Evolutionary conservation across 2,797 vertebrate genomes (phyloP).

Genomic region (Neosilurus mollespiculum): DNA sequence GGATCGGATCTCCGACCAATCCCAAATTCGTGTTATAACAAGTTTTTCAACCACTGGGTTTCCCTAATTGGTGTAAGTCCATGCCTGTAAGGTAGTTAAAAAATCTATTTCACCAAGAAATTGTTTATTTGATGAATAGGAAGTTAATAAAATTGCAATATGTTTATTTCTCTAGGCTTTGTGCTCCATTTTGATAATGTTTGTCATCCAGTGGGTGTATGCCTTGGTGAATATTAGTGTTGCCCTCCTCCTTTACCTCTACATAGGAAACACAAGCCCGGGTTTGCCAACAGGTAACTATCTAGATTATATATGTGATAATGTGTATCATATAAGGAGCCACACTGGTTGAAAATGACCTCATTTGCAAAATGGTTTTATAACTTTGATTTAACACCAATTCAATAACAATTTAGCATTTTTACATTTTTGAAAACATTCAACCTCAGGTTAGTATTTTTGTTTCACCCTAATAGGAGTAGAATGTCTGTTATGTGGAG

Average conservation of each 20-base stretch:
- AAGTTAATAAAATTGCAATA: neutral
- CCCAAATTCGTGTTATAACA: conserved; percentile 74
- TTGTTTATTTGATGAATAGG: neutral
- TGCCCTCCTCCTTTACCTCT: conserved; percentile 85
- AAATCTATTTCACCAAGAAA: neutral
- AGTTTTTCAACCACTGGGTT: conserved; percentile 87
- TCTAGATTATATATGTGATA: neutral
- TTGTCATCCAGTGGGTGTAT: conserved; percentile 96
- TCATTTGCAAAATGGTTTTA: neutral
- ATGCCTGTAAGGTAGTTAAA: neutral
- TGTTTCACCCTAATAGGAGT: neutral
- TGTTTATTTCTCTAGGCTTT: conserved; percentile 72
- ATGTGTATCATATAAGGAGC: conserved; percentile 3
- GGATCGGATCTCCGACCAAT: conserved; percentile 77
- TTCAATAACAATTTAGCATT: neutral
- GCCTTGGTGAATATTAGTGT: conserved; percentile 83
- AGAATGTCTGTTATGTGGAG: conserved; percentile 2
- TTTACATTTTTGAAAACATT: conserved; percentile 3
- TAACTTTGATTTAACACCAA: neutral
- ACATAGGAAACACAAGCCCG: conserved; percentile 91
- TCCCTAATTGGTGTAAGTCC: conserved; percentile 86
- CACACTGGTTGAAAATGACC: conserved; percentile 11
- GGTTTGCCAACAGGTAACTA: conserved; percentile 86
- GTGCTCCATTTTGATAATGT: conserved; percentile 86
- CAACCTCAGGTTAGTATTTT: neutral